A percentile compares a stretch with the other conserved stretches of the same genome.
phyloP scores from a whole-genome alignment of 2,797 vertebrate species.

The Channallabes apus region DNA sequence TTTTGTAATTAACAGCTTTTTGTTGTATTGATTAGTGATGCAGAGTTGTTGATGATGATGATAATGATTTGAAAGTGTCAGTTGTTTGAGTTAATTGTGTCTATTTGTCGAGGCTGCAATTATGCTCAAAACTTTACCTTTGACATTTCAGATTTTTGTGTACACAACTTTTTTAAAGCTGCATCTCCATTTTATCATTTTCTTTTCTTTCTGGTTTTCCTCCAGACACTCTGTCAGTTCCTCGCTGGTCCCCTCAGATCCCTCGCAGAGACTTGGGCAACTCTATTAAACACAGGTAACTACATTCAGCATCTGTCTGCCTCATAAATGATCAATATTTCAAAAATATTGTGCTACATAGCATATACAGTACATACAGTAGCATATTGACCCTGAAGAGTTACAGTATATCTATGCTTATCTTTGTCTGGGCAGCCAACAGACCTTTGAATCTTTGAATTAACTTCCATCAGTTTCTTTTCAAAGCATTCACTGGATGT shows the following conservation, averaged over 20 bases:
- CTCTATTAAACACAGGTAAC: constrained; percentile 99
- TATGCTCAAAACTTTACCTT: neutral
- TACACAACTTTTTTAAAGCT: neutral
- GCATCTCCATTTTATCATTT: neutral
- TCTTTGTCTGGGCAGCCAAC: neutral
- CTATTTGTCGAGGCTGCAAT: neutral
- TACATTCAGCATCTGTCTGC: neutral
- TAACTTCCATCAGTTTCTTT: neutral
- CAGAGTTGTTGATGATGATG: constrained; percentile 1
- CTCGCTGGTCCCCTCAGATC: constrained; percentile 99
- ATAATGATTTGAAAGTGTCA: neutral
- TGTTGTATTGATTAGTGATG: constrained; percentile 11
- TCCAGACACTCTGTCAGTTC: constrained; percentile 95
- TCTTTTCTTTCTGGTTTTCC: constrained; percentile 17
- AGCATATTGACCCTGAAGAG: neutral
- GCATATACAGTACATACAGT: no score
- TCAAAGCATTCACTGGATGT: neutral
- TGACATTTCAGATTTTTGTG: neutral
- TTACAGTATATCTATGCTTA: neutral
- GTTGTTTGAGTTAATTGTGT: neutral
- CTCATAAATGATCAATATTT: neutral
- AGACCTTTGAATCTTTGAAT: neutral
- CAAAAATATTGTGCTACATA: constrained; percentile 3
- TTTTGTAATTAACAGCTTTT: constrained; percentile 11
- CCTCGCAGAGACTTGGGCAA: constrained; percentile 97